Evolutionary conservation across 1,140 invertebrate genomes (phyloP).

Genomic region (Leguminivora glycinivorella): DNA sequence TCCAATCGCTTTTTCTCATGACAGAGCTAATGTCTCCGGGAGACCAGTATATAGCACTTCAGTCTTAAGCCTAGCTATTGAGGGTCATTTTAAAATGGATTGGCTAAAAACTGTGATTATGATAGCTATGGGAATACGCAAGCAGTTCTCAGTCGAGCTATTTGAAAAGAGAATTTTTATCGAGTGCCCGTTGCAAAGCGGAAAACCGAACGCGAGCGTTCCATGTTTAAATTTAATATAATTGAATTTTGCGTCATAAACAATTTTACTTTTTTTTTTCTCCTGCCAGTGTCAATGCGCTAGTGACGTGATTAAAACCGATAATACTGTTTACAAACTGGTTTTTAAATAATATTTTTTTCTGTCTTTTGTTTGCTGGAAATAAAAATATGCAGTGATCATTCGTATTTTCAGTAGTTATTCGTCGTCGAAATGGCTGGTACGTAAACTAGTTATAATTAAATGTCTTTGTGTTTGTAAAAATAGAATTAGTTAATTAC

Average conservation of each 20-base stretch:
- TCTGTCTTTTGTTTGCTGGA: slow-evolving; percentile 10
- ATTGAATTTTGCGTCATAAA: slow-evolving; percentile 25
- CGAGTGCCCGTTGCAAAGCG: slow-evolving; percentile 19
- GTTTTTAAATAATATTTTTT: not conserved
- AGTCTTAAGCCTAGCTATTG: not conserved
- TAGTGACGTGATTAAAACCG: slow-evolving; percentile 7
- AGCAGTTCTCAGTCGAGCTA: slow-evolving; percentile 16
- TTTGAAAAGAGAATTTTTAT: slow-evolving; percentile 29
- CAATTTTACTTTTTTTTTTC: slow-evolving; percentile 1
- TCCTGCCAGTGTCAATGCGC: not conserved
- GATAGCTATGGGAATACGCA: not conserved
- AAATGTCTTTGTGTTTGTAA: not conserved
- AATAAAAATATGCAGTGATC: slow-evolving; percentile 10
- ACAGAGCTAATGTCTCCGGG: not conserved
- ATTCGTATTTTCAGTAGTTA: slow-evolving; percentile 9
- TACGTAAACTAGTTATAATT: slow-evolving; percentile 22
- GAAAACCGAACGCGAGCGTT: slow-evolving; percentile 25
- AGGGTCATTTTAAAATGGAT: not conserved
- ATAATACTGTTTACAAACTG: not conserved
- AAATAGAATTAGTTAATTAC: not conserved
- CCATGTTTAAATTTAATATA: slow-evolving; percentile 23
- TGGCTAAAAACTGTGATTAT: not conserved
- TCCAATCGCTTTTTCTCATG: not conserved
- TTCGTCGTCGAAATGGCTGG: slow-evolving; percentile 17
- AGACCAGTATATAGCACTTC: not conserved